These are phyloP conservation scores for Eremophila alpestris DNA, from an alignment of 2,797 vertebrate species.

Conservation along the genomic window DNA sequence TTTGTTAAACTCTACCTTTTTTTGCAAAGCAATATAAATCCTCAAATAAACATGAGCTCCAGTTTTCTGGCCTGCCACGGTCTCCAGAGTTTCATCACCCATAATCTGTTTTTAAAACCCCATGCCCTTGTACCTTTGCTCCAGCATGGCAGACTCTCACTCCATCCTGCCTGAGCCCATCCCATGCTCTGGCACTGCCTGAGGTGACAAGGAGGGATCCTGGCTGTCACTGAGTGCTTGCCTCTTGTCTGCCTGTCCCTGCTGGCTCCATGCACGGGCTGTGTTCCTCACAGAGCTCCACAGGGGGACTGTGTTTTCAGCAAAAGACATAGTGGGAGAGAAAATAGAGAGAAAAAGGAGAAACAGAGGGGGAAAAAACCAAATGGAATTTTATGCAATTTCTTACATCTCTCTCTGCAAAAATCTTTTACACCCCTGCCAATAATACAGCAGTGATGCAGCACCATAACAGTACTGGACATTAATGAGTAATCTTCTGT, in stretches of 20 bases:
- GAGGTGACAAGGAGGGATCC: constrained; percentile 24
- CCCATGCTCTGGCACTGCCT: rapidly evolving
- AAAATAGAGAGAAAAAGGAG: not conserved
- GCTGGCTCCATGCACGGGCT: not conserved
- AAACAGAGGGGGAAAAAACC: not conserved
- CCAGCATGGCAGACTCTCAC: rapidly evolving
- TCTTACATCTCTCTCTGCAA: not conserved
- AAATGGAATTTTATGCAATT: not conserved
- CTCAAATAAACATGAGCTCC: not conserved
- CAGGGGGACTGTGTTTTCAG: not conserved
- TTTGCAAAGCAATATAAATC: not conserved
- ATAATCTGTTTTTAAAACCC: not conserved
- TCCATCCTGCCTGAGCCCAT: not conserved
- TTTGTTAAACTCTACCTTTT: not conserved
- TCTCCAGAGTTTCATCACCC: not conserved
- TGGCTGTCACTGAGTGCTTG: not conserved
- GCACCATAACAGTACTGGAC: not conserved
- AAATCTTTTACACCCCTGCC: not conserved
- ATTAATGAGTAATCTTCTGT: not conserved
- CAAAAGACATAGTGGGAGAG: not conserved
- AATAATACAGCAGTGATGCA: not conserved
- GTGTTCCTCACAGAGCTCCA: not conserved
- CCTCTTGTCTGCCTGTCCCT: constrained; percentile 4
- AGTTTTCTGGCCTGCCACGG: not conserved
- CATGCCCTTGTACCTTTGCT: constrained; percentile 30